Percentiles rank a stretch among this genome's conserved stretches.
Conservation (phyloP, 2,113 vertebrate genomes). For the Thryonomys swinderianus region DNA sequence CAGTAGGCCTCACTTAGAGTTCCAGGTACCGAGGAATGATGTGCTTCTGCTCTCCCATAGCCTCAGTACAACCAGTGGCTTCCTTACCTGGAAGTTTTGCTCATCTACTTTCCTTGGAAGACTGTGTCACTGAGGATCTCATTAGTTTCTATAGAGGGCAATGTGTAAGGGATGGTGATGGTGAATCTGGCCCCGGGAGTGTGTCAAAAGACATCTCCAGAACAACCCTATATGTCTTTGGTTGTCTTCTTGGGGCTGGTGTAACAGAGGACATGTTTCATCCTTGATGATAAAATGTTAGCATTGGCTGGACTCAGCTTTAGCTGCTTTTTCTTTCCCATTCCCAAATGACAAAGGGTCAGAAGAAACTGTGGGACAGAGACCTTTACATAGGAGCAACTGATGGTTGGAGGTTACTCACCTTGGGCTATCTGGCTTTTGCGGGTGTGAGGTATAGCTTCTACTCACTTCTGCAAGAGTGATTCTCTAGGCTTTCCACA, state of each 20-base stretch:
- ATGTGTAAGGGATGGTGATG: background rate
- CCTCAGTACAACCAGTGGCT: background rate
- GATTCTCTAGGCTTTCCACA: background rate
- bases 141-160: background rate
- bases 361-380: background rate
- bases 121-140: background rate
- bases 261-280: background rate
- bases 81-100: background rate
- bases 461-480: background rate
- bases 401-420: background rate
- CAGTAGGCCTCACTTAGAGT: background rate
- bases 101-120: background rate
- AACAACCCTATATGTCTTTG: background rate
- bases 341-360: background rate
- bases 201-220: constrained; percentile 18
- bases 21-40: background rate
- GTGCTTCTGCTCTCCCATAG: background rate
- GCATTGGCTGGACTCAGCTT: background rate
- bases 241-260: background rate
- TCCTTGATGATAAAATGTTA: background rate
- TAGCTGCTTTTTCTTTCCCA: background rate
- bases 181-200: background rate
- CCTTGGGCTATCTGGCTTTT: background rate
- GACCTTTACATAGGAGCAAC: background rate
- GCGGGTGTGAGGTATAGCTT: background rate